Evolutionary conservation across 2,888 invertebrate species (phyloP).

Genomic region (Omphaloscelis lunosa): DNA sequence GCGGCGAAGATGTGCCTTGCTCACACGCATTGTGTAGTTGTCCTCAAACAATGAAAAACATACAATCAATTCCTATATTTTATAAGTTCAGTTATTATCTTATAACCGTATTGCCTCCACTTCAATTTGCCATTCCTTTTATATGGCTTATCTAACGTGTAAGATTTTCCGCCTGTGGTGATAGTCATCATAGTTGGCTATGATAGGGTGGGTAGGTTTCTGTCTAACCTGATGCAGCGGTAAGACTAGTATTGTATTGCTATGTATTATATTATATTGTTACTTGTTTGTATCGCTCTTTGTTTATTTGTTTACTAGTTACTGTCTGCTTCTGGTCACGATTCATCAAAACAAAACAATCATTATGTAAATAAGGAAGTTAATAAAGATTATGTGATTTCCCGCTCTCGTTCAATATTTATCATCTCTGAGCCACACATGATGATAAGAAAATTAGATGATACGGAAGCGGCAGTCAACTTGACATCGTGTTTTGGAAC

Average conservation of each 20-base stretch:
- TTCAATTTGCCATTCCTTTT: background rate
- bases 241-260: background rate
- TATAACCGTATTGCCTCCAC: background rate
- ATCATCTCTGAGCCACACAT: background rate
- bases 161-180: background rate
- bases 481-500: conserved; percentile 36
- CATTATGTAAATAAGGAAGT: conserved; percentile 27
- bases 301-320: background rate
- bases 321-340: background rate
- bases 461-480: conserved; percentile 34
- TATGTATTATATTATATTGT: background rate
- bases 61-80: background rate
- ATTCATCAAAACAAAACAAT: conserved; percentile 4
- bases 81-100: background rate
- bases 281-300: background rate
- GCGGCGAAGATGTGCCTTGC: conserved; percentile 65
- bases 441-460: background rate
- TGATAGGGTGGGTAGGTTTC: background rate
- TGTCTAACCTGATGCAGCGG: background rate
- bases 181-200: background rate
- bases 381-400: conserved; percentile 12
- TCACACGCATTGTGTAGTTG: conserved; percentile 66
- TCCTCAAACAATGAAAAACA: conserved; percentile 70
- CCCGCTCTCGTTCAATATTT: conserved; percentile 28
- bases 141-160: background rate